A percentile compares a stretch with the other conserved stretches of the same genome.
phyloP scores from a whole-genome alignment of 2,797 vertebrate species.

The Rhynchonycteris naso region DNA sequence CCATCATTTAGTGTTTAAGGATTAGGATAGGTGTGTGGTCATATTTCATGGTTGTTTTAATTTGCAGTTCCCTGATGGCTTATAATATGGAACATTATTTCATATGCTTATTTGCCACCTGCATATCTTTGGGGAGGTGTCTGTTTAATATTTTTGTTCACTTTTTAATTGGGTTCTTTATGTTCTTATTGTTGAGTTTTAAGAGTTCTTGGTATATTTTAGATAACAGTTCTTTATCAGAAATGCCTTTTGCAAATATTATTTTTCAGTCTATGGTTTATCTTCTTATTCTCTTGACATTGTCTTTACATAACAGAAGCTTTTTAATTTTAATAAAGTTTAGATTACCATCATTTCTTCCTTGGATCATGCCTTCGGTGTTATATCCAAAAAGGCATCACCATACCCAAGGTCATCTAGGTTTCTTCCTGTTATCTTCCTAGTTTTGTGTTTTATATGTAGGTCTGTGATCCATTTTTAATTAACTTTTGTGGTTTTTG shows the following conservation, averaged over 20 bases:
- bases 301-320: neutral
- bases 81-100: neutral
- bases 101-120: no score
- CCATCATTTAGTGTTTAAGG: neutral
- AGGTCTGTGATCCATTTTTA: neutral
- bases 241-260: neutral
- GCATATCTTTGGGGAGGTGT: neutral
- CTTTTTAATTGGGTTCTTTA: neutral
- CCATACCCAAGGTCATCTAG: neutral
- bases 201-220: neutral
- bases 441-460: neutral
- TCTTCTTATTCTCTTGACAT: neutral
- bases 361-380: neutral
- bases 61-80: neutral
- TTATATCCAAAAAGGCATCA: neutral
- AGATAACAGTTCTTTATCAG: neutral
- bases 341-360: neutral
- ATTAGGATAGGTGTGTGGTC: neutral
- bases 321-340: neutral
- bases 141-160: neutral
- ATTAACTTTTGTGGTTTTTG: no score
- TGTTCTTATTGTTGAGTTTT: neutral
- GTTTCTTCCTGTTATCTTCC: neutral
- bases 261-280: neutral
- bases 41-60: neutral